Base-by-base conservation (phyloP, 35 echinoderm and acorn worm species). In the Patiria miniata region DNA sequence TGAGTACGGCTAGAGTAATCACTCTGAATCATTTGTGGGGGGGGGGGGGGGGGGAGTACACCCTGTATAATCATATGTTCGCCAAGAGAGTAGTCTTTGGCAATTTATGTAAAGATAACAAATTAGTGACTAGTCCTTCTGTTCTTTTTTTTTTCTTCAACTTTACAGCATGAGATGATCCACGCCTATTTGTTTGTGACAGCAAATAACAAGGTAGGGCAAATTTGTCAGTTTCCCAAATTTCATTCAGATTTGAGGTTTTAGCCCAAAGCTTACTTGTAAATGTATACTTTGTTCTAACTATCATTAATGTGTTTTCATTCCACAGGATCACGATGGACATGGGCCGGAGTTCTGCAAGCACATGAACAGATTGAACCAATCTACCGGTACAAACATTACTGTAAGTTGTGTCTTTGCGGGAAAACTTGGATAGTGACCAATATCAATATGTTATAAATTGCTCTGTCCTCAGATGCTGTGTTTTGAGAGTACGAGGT, bases 271-370 rank as follows among this genome's bases (percentile, higher is more conserved):
- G 37, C 52, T 37, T 61, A 61, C 61, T 28, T 47, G 42, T 47
- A 47, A 12, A 47, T 6, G 4, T 47, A 12, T 47, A 47, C 42
- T 47, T 47, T 6, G 4, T 6, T 47, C 12, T 4, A 47, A 47
- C 12, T 6, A 47, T 47, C 12, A 12, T 4, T 6, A 47, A 47
- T 47, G 17, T 50, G 6, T 17, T 52, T 90, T 83, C 6, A 83
- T 61, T 18, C 26, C 32, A 15, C 39, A 97, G 95, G 95, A 97
- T 87, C 91, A 89, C 47, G 95, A 97, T 88, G 91, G 91, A 14
- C 95, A 97, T 83, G 95, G 95, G 52, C 95, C 95, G 26, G 95
- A 97, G 79, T 97, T 97, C 51, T 93, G 91, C 78, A 97, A 97
- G 52, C 95, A 97, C 39, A 97, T 93, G 88, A 81, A 90, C 52